Percentiles rank a stretch among this genome's conserved stretches.
These are phyloP conservation scores for Polyploca ridens DNA, from an alignment of 2,888 invertebrate genomes.

Conservation along the genomic window DNA sequence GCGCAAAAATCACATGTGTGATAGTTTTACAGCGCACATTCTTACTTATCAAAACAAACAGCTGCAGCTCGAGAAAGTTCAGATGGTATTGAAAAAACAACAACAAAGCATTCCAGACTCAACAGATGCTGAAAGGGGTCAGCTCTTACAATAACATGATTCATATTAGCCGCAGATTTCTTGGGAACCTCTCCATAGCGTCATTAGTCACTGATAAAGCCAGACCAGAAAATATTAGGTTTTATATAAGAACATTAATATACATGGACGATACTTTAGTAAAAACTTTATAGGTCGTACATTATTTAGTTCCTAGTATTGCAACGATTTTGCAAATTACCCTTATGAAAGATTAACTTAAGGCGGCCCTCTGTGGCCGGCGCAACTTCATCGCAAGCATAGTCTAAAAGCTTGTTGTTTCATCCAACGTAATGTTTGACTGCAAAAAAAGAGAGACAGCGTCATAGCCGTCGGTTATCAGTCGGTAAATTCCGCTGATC, in stretches of 20 bases:
- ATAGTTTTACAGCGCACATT: background rate
- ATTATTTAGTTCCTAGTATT: background rate
- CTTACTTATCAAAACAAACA: background rate
- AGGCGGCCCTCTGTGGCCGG: too few species aligned
- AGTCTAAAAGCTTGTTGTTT: too few species aligned
- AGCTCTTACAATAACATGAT: constrained; percentile 8
- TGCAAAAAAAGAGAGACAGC: too few species aligned
- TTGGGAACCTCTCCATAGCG: background rate
- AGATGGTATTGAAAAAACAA: constrained; percentile 7
- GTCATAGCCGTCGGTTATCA: too few species aligned
- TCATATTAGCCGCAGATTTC: background rate
- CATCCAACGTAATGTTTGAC: too few species aligned
- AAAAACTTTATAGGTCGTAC: background rate
- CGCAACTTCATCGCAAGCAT: too few species aligned
- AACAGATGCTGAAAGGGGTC: constrained; percentile 13
- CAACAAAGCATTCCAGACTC: constrained; percentile 2
- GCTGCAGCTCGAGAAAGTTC: background rate
- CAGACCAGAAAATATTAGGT: background rate
- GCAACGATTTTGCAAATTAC: background rate
- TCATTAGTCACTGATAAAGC: background rate
- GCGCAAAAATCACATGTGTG: background rate
- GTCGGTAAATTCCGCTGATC: too few species aligned
- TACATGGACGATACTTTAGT: too few species aligned
- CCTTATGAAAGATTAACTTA: background rate
- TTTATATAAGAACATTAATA: background rate